Conservation (phyloP, 2,888 invertebrate genomes). For the Synanthedon myopaeformis region DNA sequence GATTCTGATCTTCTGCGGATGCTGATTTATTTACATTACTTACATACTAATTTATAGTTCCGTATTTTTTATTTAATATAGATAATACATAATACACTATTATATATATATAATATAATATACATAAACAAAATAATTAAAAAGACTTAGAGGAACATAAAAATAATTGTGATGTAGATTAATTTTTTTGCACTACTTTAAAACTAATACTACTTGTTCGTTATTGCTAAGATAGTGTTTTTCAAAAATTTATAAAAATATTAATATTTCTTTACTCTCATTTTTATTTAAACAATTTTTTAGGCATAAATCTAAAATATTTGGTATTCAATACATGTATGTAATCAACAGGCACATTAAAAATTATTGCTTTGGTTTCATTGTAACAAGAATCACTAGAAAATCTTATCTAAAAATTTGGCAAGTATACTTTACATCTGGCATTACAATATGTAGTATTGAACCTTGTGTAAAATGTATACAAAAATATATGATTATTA, state of each 20-base stretch:
- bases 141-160: too few species aligned
- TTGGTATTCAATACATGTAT: conserved; percentile 31
- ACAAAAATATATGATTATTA: conserved; percentile 51
- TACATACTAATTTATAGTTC: too few species aligned
- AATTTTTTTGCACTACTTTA: neutral
- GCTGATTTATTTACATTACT: too few species aligned
- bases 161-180: neutral
- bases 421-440: conserved; percentile 48
- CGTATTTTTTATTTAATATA: too few species aligned
- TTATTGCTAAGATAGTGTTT: conserved; percentile 26
- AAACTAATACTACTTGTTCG: conserved; percentile 26
- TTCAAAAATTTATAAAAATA: conserved; percentile 2
- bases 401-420: conserved; percentile 60
- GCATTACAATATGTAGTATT: conserved; percentile 22
- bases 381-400: conserved; percentile 51
- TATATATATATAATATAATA: too few species aligned
- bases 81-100: too few species aligned
- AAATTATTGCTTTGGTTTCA: conserved; percentile 68
- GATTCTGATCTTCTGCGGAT: too few species aligned
- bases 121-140: too few species aligned
- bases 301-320: conserved; percentile 34
- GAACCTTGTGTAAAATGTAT: conserved; percentile 34
- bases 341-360: conserved; percentile 4
- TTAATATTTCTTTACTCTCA: neutral
- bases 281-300: neutral